These are phyloP conservation scores for Harmothoe impar DNA, from an alignment of 2,888 invertebrate species.

Conservation along the genomic window DNA sequence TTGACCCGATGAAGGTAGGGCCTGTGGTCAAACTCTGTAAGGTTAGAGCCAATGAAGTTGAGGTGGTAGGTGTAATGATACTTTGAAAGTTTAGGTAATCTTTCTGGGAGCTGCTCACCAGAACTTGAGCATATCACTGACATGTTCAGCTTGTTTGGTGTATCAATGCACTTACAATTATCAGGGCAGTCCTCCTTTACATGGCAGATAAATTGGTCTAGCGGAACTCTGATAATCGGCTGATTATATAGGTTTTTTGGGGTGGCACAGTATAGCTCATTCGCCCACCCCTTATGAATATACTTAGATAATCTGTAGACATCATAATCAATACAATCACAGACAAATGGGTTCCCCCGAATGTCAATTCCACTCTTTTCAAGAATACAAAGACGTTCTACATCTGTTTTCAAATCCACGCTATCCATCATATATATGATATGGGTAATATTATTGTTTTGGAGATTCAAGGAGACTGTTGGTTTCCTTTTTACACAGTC, in stretches of 20 bases:
- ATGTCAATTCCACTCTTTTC: neutral
- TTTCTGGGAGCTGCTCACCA: neutral
- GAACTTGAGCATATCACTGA: neutral
- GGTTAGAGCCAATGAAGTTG: neutral
- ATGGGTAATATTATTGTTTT: constrained; percentile 15
- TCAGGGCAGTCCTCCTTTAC: constrained; percentile 27
- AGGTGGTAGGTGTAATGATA: neutral
- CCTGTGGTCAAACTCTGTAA: neutral
- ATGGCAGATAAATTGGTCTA: neutral
- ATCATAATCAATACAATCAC: constrained; percentile 38
- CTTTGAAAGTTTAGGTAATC: neutral
- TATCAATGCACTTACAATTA: constrained; percentile 6
- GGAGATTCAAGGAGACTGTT: neutral
- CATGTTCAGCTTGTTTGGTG: neutral
- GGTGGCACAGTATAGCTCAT: neutral
- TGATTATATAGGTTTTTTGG: neutral
- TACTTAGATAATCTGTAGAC: neutral
- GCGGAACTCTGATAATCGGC: neutral
- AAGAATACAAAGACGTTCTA: neutral
- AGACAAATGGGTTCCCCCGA: neutral
- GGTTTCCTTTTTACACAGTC: neutral
- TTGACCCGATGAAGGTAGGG: neutral
- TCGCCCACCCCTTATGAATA: neutral
- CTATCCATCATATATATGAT: neutral
- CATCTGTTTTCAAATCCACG: neutral